These are phyloP conservation scores for Procambarus clarkii DNA, from an alignment of 1,140 invertebrate species.

Conservation along the genomic window DNA sequence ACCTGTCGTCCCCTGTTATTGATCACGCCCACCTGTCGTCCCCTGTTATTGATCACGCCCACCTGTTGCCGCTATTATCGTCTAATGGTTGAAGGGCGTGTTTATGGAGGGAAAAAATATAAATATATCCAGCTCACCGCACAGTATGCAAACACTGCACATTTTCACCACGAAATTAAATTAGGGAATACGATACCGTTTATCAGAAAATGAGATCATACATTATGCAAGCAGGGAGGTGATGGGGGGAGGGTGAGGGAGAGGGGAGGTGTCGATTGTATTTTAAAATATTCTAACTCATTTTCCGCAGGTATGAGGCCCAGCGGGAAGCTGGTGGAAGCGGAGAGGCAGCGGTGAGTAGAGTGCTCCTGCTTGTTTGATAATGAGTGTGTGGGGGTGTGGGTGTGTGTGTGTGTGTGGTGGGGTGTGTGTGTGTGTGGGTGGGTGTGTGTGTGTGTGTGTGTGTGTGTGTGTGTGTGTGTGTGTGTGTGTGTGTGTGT, in stretches of 20 bases:
- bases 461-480: background rate
- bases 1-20: background rate
- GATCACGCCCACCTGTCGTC: constrained; percentile 2
- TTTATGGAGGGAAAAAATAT: too few relatives aligned
- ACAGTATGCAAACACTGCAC: too few relatives aligned
- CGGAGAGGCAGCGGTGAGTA: too few relatives aligned
- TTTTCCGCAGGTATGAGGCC: constrained; percentile 15
- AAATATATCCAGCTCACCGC: too few relatives aligned
- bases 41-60: background rate
- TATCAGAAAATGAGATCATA: background rate
- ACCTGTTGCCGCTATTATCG: too few relatives aligned
- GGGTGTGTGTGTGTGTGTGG: too few relatives aligned
- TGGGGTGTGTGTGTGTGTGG: too few relatives aligned
- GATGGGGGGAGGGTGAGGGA: too few relatives aligned
- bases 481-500: background rate
- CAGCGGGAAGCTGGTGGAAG: constrained; percentile 8
- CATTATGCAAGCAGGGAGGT: background rate
- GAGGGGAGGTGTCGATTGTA: background rate
- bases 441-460: background rate
- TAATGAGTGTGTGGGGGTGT: too few relatives aligned
- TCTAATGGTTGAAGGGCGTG: too few relatives aligned
- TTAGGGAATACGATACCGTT: background rate
- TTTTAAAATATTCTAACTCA: constrained; percentile 27
- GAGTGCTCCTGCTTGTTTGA: too few relatives aligned
- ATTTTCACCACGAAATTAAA: too few relatives aligned